phyloP scores from a whole-genome alignment of 2,113 vertebrate species.

The Climacteris rufus region DNA sequence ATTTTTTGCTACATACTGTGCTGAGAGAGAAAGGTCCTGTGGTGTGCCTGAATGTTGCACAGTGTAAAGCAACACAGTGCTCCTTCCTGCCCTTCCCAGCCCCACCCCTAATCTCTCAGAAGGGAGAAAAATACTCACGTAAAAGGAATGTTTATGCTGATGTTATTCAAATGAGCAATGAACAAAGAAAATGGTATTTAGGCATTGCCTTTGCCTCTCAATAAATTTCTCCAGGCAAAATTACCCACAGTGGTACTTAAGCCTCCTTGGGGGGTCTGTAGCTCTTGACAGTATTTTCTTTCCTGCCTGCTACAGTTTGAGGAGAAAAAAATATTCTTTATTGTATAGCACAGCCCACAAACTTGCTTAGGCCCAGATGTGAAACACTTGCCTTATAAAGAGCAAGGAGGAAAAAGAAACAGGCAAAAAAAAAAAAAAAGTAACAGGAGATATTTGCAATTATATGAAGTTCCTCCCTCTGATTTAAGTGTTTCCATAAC shows the following conservation, averaged over 20 bases:
- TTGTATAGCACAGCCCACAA: neutral
- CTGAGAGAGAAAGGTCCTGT: neutral
- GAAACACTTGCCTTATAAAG: neutral
- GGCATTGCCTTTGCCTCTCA: neutral
- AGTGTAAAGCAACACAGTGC: neutral
- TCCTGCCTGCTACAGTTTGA: neutral
- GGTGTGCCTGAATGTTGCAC: neutral
- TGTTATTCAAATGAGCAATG: neutral
- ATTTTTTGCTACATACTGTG: neutral
- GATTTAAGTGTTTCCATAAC: neutral
- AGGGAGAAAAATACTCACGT: neutral
- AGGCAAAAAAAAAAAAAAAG: neutral
- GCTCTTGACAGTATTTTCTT: conserved; percentile 27
- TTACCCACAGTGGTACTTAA: neutral
- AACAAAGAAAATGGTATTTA: neutral
- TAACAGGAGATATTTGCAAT: neutral
- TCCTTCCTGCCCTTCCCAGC: neutral
- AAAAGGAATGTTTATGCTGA: neutral
- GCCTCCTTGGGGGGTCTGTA: neutral
- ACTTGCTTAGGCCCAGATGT: neutral
- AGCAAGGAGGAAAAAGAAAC: neutral
- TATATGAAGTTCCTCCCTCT: neutral
- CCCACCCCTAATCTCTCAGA: neutral
- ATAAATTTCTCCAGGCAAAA: neutral
- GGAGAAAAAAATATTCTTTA: neutral